These are phyloP conservation scores for Hyposoter didymator DNA, from an alignment of 2,888 invertebrate species.

Conservation along the genomic window DNA sequence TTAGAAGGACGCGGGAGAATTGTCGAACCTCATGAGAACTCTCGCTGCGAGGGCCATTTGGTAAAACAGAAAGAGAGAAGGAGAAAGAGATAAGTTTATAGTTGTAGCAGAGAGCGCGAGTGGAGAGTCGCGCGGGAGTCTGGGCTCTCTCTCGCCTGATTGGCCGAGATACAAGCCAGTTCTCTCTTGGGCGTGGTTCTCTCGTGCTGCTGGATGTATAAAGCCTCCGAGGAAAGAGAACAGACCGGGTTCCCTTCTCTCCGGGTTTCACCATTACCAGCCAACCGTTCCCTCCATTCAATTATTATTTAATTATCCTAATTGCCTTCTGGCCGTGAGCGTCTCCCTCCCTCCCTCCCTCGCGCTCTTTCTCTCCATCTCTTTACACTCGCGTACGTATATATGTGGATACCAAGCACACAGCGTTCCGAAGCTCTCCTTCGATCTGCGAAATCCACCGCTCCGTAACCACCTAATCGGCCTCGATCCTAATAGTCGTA, in stretches of 20 bases:
- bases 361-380: constrained; percentile 1
- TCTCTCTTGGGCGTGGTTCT: constrained; percentile 79
- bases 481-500: constrained; percentile 63
- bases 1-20: constrained; percentile 22
- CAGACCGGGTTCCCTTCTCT: constrained; percentile 69
- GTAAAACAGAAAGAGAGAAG: constrained; percentile 38
- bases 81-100: constrained; percentile 63
- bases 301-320: constrained; percentile 83
- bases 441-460: constrained; percentile 71
- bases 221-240: constrained; percentile 36
- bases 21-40: constrained; percentile 46
- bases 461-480: constrained; percentile 68
- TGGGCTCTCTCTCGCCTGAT: constrained; percentile 72
- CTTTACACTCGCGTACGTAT: constrained; percentile 31
- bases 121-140: constrained; percentile 69
- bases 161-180: constrained; percentile 74
- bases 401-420: constrained; percentile 52
- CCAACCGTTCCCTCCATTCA: constrained; percentile 79
- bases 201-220: constrained; percentile 59
- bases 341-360: constrained; percentile 42
- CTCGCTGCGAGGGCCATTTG: constrained; percentile 21
- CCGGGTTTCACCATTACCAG: constrained; percentile 70
- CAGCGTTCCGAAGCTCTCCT: constrained; percentile 63
- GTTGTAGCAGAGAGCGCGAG: constrained; percentile 65
- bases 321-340: constrained; percentile 75